These are phyloP conservation scores for Opisthograptis luteolata DNA, from an alignment of 2,888 invertebrate species.

Conservation along the genomic window DNA sequence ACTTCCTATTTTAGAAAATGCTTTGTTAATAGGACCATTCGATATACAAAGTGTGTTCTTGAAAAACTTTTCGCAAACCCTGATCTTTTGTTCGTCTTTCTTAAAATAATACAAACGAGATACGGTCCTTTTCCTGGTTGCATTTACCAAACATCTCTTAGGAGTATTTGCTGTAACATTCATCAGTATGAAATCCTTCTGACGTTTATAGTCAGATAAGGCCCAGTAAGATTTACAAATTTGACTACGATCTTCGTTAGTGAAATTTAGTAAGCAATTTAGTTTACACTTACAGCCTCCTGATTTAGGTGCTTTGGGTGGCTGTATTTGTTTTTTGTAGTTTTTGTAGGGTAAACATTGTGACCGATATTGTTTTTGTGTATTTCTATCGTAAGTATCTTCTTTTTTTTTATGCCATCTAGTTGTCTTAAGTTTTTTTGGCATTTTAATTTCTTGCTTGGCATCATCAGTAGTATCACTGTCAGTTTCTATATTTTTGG, in stretches of 20 bases:
- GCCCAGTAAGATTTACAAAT: constrained; percentile 4
- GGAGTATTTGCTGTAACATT: background rate
- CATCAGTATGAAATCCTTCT: constrained; percentile 1
- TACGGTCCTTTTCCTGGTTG: background rate
- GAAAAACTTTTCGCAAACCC: constrained; percentile 3
- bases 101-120: constrained; percentile 1
- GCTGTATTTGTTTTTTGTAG: too few species aligned
- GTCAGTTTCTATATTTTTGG: too few species aligned
- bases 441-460: too few species aligned
- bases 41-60: constrained; percentile 6
- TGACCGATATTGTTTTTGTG: too few species aligned
- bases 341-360: too few species aligned
- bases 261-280: too few species aligned
- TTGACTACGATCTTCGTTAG: background rate
- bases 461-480: too few species aligned
- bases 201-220: background rate
- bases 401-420: too few species aligned
- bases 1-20: background rate
- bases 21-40: constrained; percentile 2
- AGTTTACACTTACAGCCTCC: too few species aligned
- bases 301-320: too few species aligned
- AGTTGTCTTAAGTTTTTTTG: too few species aligned
- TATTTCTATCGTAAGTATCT: too few species aligned
- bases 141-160: background rate
- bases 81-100: background rate